Base-by-base conservation (phyloP, 2,797 vertebrate species). In the Pygocentrus nattereri region DNA sequence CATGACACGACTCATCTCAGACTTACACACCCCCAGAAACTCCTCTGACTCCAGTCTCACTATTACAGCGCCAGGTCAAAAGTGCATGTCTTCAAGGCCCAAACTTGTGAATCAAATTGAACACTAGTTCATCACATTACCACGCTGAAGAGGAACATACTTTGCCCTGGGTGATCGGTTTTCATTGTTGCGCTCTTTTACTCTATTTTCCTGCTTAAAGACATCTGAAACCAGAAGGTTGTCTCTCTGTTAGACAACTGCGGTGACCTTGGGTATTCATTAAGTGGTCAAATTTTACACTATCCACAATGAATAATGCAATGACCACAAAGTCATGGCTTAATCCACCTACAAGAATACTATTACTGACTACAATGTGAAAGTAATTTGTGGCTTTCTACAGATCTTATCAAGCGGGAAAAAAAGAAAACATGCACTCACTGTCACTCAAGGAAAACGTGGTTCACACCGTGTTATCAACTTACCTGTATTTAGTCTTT, bases 1-100 rank as follows among this genome's bases (percentile, higher is more conserved):
- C 78, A 62, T 44, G 62, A 80, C 21, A 49, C n/a, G 31, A 74
- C 69, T 78, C 65, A 69, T 74, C 30, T 73, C 23, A 67, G 59
- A 61, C 44, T 38, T 30, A 34, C 27, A 52, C 56, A 13, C 64
- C 64, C 56, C 10, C 30, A 73, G 72, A 19, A 27, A 12, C 52
- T 30, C 38, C 56, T 47, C 75, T 65, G 71, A 69, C 61, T 67
- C 47, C 18, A 50, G 47, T 21, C 64, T 79, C 31, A 59, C 76
- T 86, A 52, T 73, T 79, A 79, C 50, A 78, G 74, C 65, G 50
- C 15, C 34, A 30, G 73, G 79, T 83, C 76, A 85, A 80, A 73
- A 85, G 79, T 50, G 78, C 74, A 76, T 27, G 52, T 54, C 27
- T 82, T 69, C 58, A 84, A 77, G 62, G 70, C 76, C 61, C 44